Percentiles rank a stretch among this genome's conserved stretches.
These are phyloP conservation scores for Leucania comma DNA, from an alignment of 2,888 invertebrate genomes.

Conservation along the genomic window DNA sequence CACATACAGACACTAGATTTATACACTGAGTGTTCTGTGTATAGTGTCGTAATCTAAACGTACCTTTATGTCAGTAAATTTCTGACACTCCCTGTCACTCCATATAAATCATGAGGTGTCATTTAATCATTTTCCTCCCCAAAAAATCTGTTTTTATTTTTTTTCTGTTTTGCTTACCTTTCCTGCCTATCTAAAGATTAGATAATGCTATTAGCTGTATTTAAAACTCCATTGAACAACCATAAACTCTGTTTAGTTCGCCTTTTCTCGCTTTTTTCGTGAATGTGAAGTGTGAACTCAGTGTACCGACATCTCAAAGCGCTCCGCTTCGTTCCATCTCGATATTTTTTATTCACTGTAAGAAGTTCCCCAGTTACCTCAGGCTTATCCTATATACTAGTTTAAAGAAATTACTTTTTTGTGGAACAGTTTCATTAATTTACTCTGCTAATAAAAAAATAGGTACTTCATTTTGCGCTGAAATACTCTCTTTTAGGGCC, in stretches of 20 bases:
- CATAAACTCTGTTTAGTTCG: too few relatives aligned
- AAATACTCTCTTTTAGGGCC: too few relatives aligned
- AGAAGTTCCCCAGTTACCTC: constrained; percentile 56
- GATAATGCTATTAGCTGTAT: background rate
- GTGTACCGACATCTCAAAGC: constrained; percentile 17
- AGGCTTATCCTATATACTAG: constrained; percentile 40
- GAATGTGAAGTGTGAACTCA: constrained; percentile 9
- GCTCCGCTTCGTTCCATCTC: constrained; percentile 43
- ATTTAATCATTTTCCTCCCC: too few relatives aligned
- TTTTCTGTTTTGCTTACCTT: background rate
- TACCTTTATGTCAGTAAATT: too few relatives aligned
- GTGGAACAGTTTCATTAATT: constrained; percentile 35
- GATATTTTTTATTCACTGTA: constrained; percentile 61
- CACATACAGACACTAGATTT: too few relatives aligned
- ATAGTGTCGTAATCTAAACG: too few relatives aligned
- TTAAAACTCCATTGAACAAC: too few relatives aligned
- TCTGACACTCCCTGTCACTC: too few relatives aligned
- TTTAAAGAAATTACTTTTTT: constrained; percentile 36
- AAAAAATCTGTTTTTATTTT: background rate
- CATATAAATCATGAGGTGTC: too few relatives aligned
- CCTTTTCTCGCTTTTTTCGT: too few relatives aligned
- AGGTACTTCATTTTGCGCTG: background rate
- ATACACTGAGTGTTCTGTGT: too few relatives aligned
- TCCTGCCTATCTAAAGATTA: background rate
- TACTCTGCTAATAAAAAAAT: background rate